Evolutionary conservation across 2,113 vertebrate species (phyloP).

Genomic region (Protobothrops flavoviridis): DNA sequence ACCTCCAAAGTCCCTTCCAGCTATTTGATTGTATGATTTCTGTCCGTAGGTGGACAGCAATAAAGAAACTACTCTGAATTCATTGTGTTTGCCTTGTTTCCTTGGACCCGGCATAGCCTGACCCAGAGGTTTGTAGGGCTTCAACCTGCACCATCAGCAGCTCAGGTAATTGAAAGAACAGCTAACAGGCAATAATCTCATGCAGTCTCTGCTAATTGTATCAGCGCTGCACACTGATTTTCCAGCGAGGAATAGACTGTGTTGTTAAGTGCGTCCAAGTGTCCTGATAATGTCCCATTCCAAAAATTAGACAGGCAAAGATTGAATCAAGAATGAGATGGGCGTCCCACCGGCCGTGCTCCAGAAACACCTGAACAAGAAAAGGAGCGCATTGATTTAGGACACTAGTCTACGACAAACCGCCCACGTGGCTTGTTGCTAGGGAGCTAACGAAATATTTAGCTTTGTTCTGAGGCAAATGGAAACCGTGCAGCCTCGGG

Average conservation of each 20-base stretch:
- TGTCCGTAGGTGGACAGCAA: too few relatives aligned
- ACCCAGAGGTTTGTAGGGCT: background rate
- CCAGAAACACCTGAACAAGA: background rate
- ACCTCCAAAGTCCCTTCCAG: too few relatives aligned
- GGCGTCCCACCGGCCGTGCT: background rate
- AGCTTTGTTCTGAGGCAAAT: background rate
- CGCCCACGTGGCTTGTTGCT: background rate
- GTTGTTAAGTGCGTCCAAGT: background rate
- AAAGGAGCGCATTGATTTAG: background rate
- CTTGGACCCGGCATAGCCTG: too few relatives aligned
- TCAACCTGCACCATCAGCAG: background rate
- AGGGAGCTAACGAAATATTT: background rate
- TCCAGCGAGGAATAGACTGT: background rate
- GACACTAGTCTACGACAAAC: background rate
- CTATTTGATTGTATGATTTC: too few relatives aligned
- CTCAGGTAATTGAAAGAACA: background rate
- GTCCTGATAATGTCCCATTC: background rate
- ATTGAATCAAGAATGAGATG: background rate
- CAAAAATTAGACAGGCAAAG: background rate
- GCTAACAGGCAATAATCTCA: background rate
- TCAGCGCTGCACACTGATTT: background rate
- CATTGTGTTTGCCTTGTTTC: too few relatives aligned
- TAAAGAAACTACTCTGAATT: too few relatives aligned
- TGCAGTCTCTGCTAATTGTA: background rate
- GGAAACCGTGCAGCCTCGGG: background rate